Percentiles rank a stretch among this genome's conserved stretches.
phyloP scores from a whole-genome alignment of 37 sponge, comb jelly and placozoan genomes.

The Beroe ovata region DNA sequence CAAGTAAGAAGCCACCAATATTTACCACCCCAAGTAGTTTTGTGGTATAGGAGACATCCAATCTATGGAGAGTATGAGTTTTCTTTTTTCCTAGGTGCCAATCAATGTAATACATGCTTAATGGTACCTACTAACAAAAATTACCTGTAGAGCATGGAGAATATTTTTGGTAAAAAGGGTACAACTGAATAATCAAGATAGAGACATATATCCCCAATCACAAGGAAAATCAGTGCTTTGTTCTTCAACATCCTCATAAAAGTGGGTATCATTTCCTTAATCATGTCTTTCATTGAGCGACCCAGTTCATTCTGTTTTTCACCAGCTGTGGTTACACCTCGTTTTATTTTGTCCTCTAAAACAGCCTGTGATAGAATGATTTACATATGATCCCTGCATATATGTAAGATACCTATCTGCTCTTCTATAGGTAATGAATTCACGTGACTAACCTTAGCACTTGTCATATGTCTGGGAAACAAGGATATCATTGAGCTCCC shows the following conservation, averaged over 20 bases:
- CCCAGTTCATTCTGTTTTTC: slow-evolving; percentile 46
- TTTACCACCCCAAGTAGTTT: slow-evolving; percentile 3
- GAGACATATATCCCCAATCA: slow-evolving; percentile 20
- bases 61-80: not conserved
- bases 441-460: slow-evolving; percentile 14
- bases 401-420: too few relatives aligned
- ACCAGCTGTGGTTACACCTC: slow-evolving; percentile 19
- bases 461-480: slow-evolving; percentile 47
- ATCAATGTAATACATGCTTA: too few relatives aligned
- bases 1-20: slow-evolving; percentile 1
- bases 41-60: not conserved
- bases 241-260: slow-evolving; percentile 27
- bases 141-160: slow-evolving; percentile 41
- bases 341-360: slow-evolving; percentile 16
- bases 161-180: slow-evolving; percentile 37
- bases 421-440: too few relatives aligned
- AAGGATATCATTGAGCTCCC: not conserved
- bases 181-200: not conserved
- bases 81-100: too few relatives aligned
- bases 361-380: slow-evolving; percentile 1
- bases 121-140: not conserved
- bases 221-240: slow-evolving; percentile 16
- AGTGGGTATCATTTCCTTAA: slow-evolving; percentile 34
- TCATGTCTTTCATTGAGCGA: slow-evolving; percentile 47
- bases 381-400: too few relatives aligned